Evolutionary conservation across 30 jellyfish, hydroid and myxozoan species (phyloP), one percentile per base, ranked within the genome.

Genomic region (Clytia hemisphaerica): DNA sequence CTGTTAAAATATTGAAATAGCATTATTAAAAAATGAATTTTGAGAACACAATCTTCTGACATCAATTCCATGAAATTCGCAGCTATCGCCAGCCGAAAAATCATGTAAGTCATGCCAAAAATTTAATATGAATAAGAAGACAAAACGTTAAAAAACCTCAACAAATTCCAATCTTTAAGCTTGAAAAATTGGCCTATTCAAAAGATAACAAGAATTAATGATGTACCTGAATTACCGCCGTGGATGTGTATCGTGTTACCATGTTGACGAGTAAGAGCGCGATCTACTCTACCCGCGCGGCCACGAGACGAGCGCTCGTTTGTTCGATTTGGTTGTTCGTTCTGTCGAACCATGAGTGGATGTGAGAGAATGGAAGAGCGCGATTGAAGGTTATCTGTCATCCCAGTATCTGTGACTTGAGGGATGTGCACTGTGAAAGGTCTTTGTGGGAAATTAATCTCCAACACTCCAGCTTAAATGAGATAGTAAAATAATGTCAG

Each of bases 361-460:
- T 86, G 96, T 46, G 66, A 85, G 29, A 86, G 77, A 19, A 86
- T 61, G 10, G 94, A 60, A n/a, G 84, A 44, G 53, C 82, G 93
- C 26, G 37, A 67, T 33, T 77, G 44, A 19, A 30, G 26, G 36
- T 74, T 34, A 21, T 83, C 18, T 37, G 60, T 44, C 25, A 65
- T 92, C n/a, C 55, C 42, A 7, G 71, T 50, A 16, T 67, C 79
- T 15, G 58, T 77, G 24, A 78, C 51, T 21, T 71, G 83, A 0
- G 96, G 94, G 37, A 75, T 75, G 71, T 86, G 96, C 21, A 86
- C 84, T 30, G 96, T 92, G 53, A 67, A 67, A 2, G 93, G 94
- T 12, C 94, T 75, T 69, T 84, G 53, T 27, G 93, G 93, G 42
- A 84, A 84, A 35, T 75, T 75, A 47, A 84, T 58, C 60, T 84